A percentile compares a stretch with the other conserved stretches of the same genome.
Conservation (phyloP, 2,888 invertebrate genomes). For the Junonia oenone region DNA sequence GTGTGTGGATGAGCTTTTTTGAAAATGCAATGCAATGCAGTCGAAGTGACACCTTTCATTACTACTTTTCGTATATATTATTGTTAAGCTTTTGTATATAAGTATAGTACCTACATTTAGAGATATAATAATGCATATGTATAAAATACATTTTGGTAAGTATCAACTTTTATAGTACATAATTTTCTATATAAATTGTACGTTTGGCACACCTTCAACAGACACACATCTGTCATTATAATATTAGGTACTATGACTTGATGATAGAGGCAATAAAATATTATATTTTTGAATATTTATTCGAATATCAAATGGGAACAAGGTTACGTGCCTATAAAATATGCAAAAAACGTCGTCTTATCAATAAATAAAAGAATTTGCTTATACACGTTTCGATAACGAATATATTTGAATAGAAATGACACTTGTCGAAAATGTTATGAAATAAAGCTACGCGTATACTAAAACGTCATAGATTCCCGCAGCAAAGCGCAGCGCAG, state of each 20-base stretch:
- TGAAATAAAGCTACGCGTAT: neutral
- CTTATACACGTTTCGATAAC: neutral
- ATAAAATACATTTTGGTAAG: no score
- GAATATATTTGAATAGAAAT: conserved; percentile 9
- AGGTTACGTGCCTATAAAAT: neutral
- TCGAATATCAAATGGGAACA: neutral
- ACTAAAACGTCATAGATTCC: neutral
- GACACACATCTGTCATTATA: neutral
- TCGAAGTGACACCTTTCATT: no score
- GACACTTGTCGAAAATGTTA: neutral
- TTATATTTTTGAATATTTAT: neutral
- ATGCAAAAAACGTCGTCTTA: neutral
- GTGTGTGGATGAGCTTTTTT: no score
- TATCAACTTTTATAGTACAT: no score
- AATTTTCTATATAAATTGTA: no score
- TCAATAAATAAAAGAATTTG: neutral
- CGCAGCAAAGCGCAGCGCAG: neutral
- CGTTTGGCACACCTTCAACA: no score
- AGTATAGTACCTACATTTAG: no score
- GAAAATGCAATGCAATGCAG: no score
- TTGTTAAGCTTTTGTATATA: no score
- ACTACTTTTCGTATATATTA: no score
- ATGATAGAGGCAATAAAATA: neutral
- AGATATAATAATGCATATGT: no score
- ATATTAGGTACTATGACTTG: neutral